Conservation (phyloP, 1,140 invertebrate genomes). For the Hyles vespertilio region DNA sequence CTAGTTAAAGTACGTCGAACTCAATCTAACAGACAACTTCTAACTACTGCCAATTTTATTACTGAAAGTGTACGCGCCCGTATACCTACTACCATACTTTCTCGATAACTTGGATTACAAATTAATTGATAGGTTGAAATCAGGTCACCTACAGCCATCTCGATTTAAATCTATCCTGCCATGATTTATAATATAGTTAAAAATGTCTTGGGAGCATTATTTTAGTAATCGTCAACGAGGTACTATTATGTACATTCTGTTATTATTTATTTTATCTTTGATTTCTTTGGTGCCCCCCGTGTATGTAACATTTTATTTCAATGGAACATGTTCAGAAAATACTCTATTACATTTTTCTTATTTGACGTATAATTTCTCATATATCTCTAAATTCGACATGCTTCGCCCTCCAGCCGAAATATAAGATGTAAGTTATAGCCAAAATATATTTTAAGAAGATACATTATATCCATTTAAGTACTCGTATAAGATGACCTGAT, state of each 20-base stretch:
- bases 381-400: constrained; percentile 23
- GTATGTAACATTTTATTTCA: constrained; percentile 44
- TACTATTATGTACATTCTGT: constrained; percentile 30
- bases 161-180: constrained; percentile 23
- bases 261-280: constrained; percentile 38
- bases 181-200: constrained; percentile 7
- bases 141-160: background rate
- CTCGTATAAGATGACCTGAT: no score
- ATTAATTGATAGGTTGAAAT: no score
- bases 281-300: constrained; percentile 40
- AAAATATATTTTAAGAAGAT: no score
- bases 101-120: no score
- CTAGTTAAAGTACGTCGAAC: no score
- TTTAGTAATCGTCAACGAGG: constrained; percentile 15
- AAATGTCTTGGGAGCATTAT: constrained; percentile 14
- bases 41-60: no score
- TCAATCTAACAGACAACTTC: no score
- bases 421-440: background rate
- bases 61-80: no score
- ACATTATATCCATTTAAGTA: no score
- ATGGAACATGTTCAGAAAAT: constrained; percentile 39
- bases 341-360: constrained; percentile 42
- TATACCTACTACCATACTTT: no score
- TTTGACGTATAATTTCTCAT: constrained; percentile 21
- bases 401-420: constrained; percentile 25